Evolutionary conservation across 2,888 invertebrate species (phyloP).

Genomic region (Callimorpha dominula): DNA sequence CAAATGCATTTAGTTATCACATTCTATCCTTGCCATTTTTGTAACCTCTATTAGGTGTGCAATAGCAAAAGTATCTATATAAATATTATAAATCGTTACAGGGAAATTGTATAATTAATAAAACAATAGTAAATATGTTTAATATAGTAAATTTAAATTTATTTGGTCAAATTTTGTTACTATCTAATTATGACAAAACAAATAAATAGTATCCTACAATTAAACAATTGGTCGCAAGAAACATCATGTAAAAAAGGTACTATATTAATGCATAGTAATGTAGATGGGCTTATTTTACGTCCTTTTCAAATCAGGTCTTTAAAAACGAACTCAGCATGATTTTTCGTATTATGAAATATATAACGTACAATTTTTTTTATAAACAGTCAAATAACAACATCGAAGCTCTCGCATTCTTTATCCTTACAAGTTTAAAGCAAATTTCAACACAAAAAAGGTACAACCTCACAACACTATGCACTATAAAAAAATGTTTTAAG

Average conservation of each 20-base stretch:
- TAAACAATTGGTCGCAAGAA: background rate
- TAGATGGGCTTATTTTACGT: background rate
- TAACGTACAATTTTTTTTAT: background rate
- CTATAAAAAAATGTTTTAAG: too few relatives aligned
- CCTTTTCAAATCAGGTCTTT: background rate
- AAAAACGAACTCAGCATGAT: background rate
- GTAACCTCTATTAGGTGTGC: too few relatives aligned
- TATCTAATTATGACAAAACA: background rate
- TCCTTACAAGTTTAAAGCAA: background rate
- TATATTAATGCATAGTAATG: background rate
- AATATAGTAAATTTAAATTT: background rate
- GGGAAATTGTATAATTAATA: background rate
- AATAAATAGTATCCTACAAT: background rate
- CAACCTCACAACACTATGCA: too few relatives aligned
- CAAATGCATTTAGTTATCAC: too few relatives aligned
- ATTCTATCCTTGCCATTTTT: too few relatives aligned
- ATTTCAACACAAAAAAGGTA: too few relatives aligned
- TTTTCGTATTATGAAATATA: background rate
- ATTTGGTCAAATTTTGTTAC: background rate
- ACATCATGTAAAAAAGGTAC: background rate
- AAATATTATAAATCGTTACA: too few relatives aligned
- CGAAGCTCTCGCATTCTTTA: background rate
- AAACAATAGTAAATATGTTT: background rate
- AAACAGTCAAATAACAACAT: background rate
- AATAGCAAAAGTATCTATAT: too few relatives aligned